Base-by-base conservation (phyloP, 1,140 invertebrate genomes). In the Rhyzopertha dominica region DNA sequence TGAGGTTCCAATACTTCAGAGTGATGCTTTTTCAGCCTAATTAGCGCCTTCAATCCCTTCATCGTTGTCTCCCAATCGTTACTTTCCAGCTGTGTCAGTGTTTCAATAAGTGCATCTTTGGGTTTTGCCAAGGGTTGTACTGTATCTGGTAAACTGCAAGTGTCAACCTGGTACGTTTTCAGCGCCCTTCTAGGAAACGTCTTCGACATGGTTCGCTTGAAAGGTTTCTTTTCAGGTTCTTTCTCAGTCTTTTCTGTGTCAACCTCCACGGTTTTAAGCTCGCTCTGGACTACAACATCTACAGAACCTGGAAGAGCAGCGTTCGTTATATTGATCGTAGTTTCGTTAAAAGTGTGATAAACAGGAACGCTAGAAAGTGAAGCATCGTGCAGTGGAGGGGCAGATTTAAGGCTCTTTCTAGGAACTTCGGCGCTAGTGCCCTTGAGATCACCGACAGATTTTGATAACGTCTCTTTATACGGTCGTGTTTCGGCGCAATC, bases 41-140 rank as follows among this genome's bases (percentile, higher is more conserved):
- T 80, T 19, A 90, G 69, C 36, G 76, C 77, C 36, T 81, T 76
- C 24, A 96, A 69, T 1, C 85, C 88, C 45, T 82, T 80, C 54
- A 93, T 81, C 12, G 30, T 28, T 7, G 39, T 38, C 63, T 95
- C 90, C 93, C 90, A 95, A 53, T 91, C 87, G 51, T 82, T 72
- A 18, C 76, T 79, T 52, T 82, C 79, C 18, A 90, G 63, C 46
- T 87, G 79, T 39, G 72, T 58, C 41, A 86, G 72, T 19, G 78
- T 78, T 31, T 80, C 76, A 5, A 75, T 69, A 1, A 86, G 56
- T 4, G 74, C 75, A n/a, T 77, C 76, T 23, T 79, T 77, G 1
- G 80, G 76, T 55, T 82, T 81, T 4, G 75, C 77, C 22, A 71
- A 70, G 1, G 62, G 58, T 34, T 50, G 28, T 2, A 26, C n/a